These are phyloP conservation scores for Watsonalla binaria DNA, from an alignment of 2,888 invertebrate species.

Conservation along the genomic window DNA sequence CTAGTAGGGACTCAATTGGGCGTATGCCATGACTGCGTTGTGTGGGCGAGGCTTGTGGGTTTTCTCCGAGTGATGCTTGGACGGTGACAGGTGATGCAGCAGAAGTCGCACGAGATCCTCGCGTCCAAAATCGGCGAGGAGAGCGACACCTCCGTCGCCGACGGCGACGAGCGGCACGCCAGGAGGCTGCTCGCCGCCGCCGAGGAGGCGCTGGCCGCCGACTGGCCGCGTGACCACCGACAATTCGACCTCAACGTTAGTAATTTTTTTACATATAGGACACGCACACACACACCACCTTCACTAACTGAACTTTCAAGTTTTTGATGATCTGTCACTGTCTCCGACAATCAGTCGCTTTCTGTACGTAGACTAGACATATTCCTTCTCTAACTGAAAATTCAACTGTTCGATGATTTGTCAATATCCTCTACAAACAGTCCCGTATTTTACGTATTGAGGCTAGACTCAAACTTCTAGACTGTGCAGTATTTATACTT, in stretches of 20 bases:
- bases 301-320: too few species aligned
- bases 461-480: too few species aligned
- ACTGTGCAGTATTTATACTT: too few species aligned
- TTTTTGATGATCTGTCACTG: too few species aligned
- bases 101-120: constrained; percentile 73
- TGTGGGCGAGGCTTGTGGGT: not conserved
- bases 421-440: too few species aligned
- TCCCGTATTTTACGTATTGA: too few species aligned
- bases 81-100: constrained; percentile 67
- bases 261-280: not conserved
- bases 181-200: constrained; percentile 63
- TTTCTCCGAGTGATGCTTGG: constrained; percentile 25
- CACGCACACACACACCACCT: not conserved
- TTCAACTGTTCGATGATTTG: too few species aligned
- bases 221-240: constrained; percentile 51
- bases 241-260: constrained; percentile 39
- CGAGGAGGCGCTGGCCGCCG: constrained; percentile 62
- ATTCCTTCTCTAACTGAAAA: too few species aligned
- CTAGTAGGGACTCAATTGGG: not conserved
- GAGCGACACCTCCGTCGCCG: constrained; percentile 21
- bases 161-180: constrained; percentile 56
- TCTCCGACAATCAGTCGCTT: too few species aligned
- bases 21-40: not conserved
- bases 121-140: constrained; percentile 53
- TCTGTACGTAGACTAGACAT: too few species aligned